Evolutionary conservation across 2,888 invertebrate genomes (phyloP).

Genomic region (Elmis aenea): DNA sequence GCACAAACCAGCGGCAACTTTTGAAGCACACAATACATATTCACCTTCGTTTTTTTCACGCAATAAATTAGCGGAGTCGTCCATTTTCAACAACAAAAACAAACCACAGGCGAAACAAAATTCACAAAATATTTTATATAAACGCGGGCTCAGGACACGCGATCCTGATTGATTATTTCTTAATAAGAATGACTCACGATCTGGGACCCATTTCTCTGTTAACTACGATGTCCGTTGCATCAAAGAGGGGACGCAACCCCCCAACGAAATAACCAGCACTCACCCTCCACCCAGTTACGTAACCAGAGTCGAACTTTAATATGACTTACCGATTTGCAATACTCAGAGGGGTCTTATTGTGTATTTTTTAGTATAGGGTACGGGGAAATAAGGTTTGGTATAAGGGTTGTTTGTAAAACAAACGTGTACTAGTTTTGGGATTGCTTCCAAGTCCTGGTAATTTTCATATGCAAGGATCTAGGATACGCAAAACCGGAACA

Average conservation of each 20-base stretch:
- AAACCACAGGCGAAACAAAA: slow-evolving; percentile 1
- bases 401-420: no score
- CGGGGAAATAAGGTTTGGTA: slow-evolving; percentile 16
- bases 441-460: no score
- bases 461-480: no score
- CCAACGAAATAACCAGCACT: slow-evolving; percentile 33
- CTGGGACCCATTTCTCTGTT: slow-evolving; percentile 36
- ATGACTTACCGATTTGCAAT: slow-evolving; percentile 36
- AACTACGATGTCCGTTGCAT: slow-evolving; percentile 35
- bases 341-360: slow-evolving; percentile 34
- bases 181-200: slow-evolving; percentile 37
- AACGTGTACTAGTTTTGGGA: no score
- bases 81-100: no score
- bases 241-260: slow-evolving; percentile 36
- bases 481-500: no score
- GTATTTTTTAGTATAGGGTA: slow-evolving; percentile 29
- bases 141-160: no score
- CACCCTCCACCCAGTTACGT: slow-evolving; percentile 27
- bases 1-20: no score
- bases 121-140: slow-evolving; percentile 2
- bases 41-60: no score
- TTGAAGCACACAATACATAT: no score
- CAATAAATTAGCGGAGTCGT: no score
- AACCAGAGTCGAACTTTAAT: slow-evolving; percentile 27
- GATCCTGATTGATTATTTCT: slow-evolving; percentile 30